Evolutionary conservation across 2,113 vertebrate species (phyloP).

Genomic region (Bambusicola thoracicus): DNA sequence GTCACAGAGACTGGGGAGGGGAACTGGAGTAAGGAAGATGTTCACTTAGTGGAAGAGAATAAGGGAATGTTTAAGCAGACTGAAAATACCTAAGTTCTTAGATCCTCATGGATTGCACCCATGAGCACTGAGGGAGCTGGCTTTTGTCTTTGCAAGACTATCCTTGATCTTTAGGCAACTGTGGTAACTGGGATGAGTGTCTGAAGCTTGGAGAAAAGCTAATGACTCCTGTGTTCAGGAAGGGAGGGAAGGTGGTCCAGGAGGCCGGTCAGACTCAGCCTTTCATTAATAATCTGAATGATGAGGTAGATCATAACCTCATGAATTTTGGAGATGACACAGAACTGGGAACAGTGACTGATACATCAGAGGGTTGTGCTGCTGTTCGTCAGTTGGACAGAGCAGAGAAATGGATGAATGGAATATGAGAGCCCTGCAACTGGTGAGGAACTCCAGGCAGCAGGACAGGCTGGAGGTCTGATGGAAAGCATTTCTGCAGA

Average conservation of each 20-base stretch:
- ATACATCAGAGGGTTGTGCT: accelerated
- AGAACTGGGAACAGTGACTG: background rate
- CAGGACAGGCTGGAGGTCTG: background rate
- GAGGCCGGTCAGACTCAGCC: background rate
- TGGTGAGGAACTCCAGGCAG: background rate
- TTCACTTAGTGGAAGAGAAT: background rate
- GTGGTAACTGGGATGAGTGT: background rate
- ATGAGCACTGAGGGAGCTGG: background rate
- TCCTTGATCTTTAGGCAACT: background rate
- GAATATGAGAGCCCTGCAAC: background rate
- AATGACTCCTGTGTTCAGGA: background rate
- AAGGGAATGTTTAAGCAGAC: background rate
- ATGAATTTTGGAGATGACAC: background rate
- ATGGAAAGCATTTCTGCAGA: background rate
- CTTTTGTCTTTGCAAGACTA: background rate
- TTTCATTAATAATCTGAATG: background rate
- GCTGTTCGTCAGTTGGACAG: background rate
- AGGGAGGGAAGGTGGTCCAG: background rate
- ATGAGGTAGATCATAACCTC: background rate
- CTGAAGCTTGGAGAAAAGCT: background rate
- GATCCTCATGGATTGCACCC: background rate
- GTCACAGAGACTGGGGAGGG: background rate
- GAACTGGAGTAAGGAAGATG: background rate
- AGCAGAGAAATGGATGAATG: background rate
- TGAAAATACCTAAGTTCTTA: background rate